These are phyloP conservation scores for Diachasmimorpha longicaudata DNA, from an alignment of 1,140 invertebrate genomes.

Conservation along the genomic window DNA sequence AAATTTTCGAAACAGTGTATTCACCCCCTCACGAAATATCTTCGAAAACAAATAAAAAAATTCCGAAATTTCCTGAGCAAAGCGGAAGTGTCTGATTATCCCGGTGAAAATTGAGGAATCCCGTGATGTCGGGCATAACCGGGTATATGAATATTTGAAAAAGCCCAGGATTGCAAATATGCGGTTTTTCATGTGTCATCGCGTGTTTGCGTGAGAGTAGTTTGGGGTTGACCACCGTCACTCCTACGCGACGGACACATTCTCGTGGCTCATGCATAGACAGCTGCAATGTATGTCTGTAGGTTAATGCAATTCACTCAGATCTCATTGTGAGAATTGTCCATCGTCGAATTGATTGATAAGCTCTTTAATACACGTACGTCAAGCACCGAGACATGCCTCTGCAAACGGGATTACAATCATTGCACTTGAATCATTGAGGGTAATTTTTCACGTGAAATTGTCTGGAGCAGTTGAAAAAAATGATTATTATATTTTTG, in stretches of 20 bases:
- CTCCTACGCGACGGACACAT: slow-evolving; percentile 32
- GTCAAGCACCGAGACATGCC: background rate
- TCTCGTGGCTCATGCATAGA: slow-evolving; percentile 38
- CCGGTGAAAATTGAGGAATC: background rate
- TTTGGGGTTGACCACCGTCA: slow-evolving; percentile 34
- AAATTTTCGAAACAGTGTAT: too few relatives aligned
- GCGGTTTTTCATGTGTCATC: background rate
- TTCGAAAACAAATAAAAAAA: too few relatives aligned
- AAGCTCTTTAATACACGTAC: slow-evolving; percentile 43
- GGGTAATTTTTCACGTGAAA: too few relatives aligned
- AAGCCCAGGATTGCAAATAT: background rate
- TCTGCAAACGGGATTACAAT: background rate
- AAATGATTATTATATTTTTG: too few relatives aligned
- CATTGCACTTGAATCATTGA: too few relatives aligned
- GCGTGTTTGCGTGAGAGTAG: slow-evolving; percentile 5
- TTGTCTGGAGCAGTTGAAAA: too few relatives aligned
- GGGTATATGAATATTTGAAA: background rate
- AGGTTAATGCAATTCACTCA: slow-evolving; percentile 62
- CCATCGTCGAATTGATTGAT: slow-evolving; percentile 58
- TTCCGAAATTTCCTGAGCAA: background rate
- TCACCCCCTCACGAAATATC: too few relatives aligned
- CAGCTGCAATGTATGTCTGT: slow-evolving; percentile 58
- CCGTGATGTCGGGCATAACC: background rate
- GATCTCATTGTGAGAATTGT: slow-evolving; percentile 58
- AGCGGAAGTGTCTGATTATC: background rate